Evolutionary conservation across 2,113 vertebrate genomes (phyloP).

Genomic region (Mellivora capensis): DNA sequence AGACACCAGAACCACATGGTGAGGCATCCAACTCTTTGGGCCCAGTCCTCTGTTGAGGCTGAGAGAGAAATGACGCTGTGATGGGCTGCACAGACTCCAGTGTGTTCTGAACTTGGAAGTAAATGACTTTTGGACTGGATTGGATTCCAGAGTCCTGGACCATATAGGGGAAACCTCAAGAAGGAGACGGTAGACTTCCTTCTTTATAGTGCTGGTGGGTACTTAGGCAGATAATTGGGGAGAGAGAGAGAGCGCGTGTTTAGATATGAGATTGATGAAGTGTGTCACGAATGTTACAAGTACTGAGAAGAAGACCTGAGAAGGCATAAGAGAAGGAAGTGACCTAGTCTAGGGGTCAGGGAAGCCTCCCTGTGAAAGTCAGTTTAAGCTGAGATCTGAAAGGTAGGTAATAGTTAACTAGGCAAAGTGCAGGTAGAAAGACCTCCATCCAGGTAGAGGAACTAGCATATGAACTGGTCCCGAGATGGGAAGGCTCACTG

Average conservation of each 20-base stretch:
- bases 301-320: not conserved
- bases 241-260: not conserved
- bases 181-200: not conserved
- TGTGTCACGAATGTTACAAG: not conserved
- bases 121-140: not conserved
- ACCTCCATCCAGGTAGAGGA: not conserved
- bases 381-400: not conserved
- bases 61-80: not conserved
- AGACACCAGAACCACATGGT: not conserved
- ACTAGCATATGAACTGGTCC: not conserved
- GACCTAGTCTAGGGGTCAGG: not conserved
- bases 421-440: not conserved
- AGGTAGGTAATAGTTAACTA: not conserved
- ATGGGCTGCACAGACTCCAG: too few species aligned
- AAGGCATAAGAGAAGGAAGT: not conserved
- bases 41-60: too few species aligned
- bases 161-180: not conserved
- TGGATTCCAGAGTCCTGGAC: not conserved
- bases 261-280: not conserved
- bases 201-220: not conserved
- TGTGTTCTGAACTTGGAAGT: not conserved
- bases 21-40: not conserved
- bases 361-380: not conserved
- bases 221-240: not conserved
- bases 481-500: not conserved